phyloP scores from a whole-genome alignment of 2,113 vertebrate genomes.

The Apaloderma vittatum region DNA sequence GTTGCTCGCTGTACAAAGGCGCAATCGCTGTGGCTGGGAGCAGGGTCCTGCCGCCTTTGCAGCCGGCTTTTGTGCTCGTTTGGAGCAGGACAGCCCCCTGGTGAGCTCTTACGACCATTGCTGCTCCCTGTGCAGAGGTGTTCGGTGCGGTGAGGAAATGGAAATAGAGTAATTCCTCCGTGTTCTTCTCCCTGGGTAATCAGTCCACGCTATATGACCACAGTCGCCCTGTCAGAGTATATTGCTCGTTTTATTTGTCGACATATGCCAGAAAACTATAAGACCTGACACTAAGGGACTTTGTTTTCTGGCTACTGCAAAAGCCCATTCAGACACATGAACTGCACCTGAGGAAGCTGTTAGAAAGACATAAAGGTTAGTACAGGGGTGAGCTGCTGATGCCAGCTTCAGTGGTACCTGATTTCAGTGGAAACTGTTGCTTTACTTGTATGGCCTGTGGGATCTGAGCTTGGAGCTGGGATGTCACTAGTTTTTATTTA shows the following conservation, averaged over 20 bases:
- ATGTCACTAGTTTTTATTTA: not conserved
- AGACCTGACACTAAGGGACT: not conserved
- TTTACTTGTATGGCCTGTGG: rapidly evolving
- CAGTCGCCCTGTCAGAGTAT: not conserved
- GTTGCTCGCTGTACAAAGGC: rapidly evolving
- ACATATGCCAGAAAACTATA: rapidly evolving
- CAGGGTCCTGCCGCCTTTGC: rapidly evolving
- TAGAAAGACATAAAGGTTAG: not conserved
- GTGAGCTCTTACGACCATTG: rapidly evolving
- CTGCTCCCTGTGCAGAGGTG: rapidly evolving
- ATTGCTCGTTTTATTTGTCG: not conserved
- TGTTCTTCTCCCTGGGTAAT: not conserved
- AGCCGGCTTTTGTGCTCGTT: rapidly evolving
- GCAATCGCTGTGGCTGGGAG: rapidly evolving
- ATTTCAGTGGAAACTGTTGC: not conserved
- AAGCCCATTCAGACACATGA: rapidly evolving
- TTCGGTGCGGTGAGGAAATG: too few relatives aligned
- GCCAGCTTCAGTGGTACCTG: not conserved
- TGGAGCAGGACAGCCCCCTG: not conserved
- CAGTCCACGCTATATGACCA: rapidly evolving
- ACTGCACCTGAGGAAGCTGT: not conserved
- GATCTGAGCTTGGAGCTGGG: not conserved
- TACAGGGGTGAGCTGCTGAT: not conserved
- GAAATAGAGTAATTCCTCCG: rapidly evolving
- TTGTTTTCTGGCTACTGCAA: not conserved